A percentile compares a stretch with the other conserved stretches of the same genome.
These are phyloP conservation scores for Brevimyrus niger DNA, from an alignment of 2,113 vertebrate species.

Conservation along the genomic window DNA sequence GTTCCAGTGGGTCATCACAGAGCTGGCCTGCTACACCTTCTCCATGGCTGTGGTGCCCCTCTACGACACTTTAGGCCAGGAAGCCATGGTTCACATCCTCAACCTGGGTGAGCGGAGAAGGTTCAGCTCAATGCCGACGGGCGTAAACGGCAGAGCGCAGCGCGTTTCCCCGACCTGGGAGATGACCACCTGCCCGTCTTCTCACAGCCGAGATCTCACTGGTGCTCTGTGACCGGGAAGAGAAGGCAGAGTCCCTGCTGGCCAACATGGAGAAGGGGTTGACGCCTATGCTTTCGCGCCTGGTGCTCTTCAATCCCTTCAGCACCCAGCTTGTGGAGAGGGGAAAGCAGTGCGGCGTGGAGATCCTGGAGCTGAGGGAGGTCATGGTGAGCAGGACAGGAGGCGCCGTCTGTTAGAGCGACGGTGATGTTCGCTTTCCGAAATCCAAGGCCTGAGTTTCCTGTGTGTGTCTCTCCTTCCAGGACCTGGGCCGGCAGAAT, in stretches of 20 bases:
- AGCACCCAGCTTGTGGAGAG: constrained; percentile 49
- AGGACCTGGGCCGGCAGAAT: constrained; percentile 62
- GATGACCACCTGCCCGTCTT: background rate
- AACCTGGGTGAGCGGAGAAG: constrained; percentile 51
- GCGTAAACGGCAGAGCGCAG: background rate
- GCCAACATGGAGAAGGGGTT: constrained; percentile 58
- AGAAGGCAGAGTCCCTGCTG: constrained; percentile 56
- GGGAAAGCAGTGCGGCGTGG: constrained; percentile 55
- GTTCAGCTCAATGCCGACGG: background rate
- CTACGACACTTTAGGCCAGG: constrained; percentile 63
- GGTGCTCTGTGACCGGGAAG: constrained; percentile 64
- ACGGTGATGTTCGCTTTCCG: background rate
- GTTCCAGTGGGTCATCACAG: constrained; percentile 63
- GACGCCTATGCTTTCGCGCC: constrained; percentile 54
- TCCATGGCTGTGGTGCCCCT: constrained; percentile 68
- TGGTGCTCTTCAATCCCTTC: constrained; percentile 59
- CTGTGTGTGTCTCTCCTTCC: constrained; percentile 30
- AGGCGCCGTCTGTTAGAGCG: background rate
- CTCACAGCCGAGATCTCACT: constrained; percentile 60
- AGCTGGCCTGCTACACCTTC: constrained; percentile 66
- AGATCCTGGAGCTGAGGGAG: constrained; percentile 55
- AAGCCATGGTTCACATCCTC: constrained; percentile 67
- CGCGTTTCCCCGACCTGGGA: background rate
- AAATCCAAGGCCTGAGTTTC: background rate
- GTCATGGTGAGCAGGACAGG: constrained; percentile 53